These are phyloP conservation scores for Chloroclysta siterata DNA, from an alignment of 2,888 invertebrate species.

Conservation along the genomic window DNA sequence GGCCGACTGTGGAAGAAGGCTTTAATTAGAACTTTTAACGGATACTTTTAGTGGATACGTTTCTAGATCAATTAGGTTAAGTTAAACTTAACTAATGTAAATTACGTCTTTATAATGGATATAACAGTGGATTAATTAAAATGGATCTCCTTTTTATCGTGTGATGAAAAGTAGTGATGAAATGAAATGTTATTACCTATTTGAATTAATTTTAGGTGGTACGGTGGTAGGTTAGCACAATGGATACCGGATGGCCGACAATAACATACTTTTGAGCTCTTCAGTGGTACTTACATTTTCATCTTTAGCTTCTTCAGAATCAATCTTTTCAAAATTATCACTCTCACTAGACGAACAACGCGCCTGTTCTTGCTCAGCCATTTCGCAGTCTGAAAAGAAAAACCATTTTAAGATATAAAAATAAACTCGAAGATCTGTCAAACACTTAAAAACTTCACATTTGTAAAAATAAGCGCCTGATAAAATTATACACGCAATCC, in stretches of 20 bases:
- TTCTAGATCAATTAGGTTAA: too few species aligned
- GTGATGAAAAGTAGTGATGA: too few species aligned
- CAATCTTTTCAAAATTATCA: slow-evolving; percentile 79
- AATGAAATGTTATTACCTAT: too few species aligned
- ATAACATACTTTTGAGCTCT: too few species aligned
- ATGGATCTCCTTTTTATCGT: too few species aligned
- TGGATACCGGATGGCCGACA: too few species aligned
- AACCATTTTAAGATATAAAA: neutral
- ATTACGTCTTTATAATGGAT: too few species aligned
- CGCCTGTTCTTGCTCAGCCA: slow-evolving; percentile 67
- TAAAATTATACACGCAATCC: neutral
- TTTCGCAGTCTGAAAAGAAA: slow-evolving; percentile 54
- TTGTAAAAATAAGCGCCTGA: neutral
- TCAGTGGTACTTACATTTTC: slow-evolving; percentile 61
- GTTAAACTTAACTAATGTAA: too few species aligned
- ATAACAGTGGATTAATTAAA: too few species aligned
- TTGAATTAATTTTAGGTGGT: too few species aligned
- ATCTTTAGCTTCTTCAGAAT: slow-evolving; percentile 65
- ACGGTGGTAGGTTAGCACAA: too few species aligned
- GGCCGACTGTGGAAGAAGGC: slow-evolving; percentile 11
- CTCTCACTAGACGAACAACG: slow-evolving; percentile 79
- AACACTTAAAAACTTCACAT: neutral
- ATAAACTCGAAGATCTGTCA: neutral
- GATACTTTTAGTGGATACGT: too few species aligned
- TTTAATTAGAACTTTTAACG: neutral